These are phyloP conservation scores for Drosophila nigritarsus DNA, from an alignment of 2,888 invertebrate species.

Conservation along the genomic window DNA sequence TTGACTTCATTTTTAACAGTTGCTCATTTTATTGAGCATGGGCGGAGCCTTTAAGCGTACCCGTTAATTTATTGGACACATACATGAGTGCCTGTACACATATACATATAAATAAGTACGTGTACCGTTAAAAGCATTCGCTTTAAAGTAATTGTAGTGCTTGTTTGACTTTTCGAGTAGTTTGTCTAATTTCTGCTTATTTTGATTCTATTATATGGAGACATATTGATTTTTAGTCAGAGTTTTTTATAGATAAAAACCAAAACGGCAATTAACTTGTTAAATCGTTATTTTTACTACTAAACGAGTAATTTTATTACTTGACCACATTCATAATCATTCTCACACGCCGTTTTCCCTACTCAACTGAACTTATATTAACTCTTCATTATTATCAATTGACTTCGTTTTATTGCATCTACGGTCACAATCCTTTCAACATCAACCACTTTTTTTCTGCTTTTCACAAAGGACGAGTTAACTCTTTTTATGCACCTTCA, in stretches of 20 bases:
- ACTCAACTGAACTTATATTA: conserved; percentile 23
- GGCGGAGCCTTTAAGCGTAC: conserved; percentile 62
- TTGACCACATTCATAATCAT: background rate
- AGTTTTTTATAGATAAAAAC: background rate
- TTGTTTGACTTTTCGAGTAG: background rate
- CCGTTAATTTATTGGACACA: conserved; percentile 49
- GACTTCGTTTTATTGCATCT: conserved; percentile 44
- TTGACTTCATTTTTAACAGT: conserved; percentile 78
- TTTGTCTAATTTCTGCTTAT: background rate
- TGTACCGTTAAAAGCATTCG: conserved; percentile 22
- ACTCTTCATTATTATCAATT: conserved; percentile 51
- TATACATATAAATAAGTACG: background rate
- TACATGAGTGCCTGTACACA: background rate
- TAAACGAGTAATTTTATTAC: background rate
- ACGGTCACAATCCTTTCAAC: conserved; percentile 17
- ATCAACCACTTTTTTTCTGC: conserved; percentile 21
- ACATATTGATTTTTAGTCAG: background rate
- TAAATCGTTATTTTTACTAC: background rate
- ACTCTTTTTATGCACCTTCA: conserved; percentile 70
- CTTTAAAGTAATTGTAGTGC: conserved; percentile 29
- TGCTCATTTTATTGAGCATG: conserved; percentile 70
- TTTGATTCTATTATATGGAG: background rate
- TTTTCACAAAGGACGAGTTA: conserved; percentile 54
- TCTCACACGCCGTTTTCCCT: background rate
- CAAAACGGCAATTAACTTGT: background rate